Evolutionary conservation across 2,797 vertebrate genomes (phyloP), one percentile per base, ranked within the genome.

Genomic region (Danio choprae): DNA sequence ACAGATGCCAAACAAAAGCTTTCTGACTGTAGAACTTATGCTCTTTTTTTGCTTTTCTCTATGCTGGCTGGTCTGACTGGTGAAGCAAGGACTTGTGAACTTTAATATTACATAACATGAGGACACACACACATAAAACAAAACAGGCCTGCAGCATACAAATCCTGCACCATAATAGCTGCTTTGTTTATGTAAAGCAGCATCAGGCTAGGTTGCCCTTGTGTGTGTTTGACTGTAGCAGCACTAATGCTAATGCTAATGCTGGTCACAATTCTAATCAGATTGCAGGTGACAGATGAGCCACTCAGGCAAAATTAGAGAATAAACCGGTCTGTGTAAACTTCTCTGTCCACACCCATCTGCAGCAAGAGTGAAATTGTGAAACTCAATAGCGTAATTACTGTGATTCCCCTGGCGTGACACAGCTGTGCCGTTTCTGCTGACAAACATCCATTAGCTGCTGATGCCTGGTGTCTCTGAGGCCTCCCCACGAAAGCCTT

Each of bases 381-480:
- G 8, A 77, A 77, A 67, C 63, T 68, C 63, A 58, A 77, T 77
- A 68, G 16, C 8, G 41, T 58, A 77, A 67, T 77, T 58, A 77
- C 63, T 77, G 41, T 46, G 74, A 77, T 58, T 77, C 51, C 40
- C 51, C 51, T 29, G 63, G 41, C 16, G 41, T 77, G 62, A 77
- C 51, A 77, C 74, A 67, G 46, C 73, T 53, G 50, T 36, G 62
- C 62, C 8, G 7, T 58, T 68, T 67, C 22, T 58, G 63, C 74
- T 67, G 51, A 77, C 74, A 77, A 68, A 77, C 74, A 77, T 58
- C 63, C 51, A 77, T 77, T 77, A 77, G 63, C 63, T 36, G 20
- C 46, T 77, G 73, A 75, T 55, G 74, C 65, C 62, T 6, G 40
- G 44, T 77, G 75, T 77, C 63, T 67, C 74, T 0, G 51, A 55